Percentiles rank a stretch among this genome's conserved stretches.
Conservation (phyloP, 2,888 invertebrate species). For the Sericinus montela region DNA sequence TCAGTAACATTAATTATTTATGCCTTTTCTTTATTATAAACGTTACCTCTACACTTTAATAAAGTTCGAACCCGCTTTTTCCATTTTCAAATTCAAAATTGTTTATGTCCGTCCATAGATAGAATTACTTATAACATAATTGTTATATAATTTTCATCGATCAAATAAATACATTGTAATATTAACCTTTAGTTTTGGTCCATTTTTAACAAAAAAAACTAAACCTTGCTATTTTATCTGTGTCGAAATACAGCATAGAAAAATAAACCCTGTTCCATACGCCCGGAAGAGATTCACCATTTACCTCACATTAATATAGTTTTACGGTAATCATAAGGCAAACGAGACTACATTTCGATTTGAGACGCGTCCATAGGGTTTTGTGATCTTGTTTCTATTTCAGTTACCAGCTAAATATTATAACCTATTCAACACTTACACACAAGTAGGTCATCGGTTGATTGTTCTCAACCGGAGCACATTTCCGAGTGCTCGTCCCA, state of each 20-base stretch:
- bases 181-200: not conserved
- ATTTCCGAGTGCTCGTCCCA: constrained; percentile 94
- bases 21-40: too few species aligned
- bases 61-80: too few species aligned
- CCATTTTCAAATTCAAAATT: too few species aligned
- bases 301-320: not conserved
- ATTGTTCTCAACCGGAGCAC: constrained; percentile 83
- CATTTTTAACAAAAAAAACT: not conserved
- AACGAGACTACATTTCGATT: not conserved
- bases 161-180: too few species aligned
- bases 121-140: too few species aligned
- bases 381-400: not conserved
- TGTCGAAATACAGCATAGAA: not conserved
- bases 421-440: constrained; percentile 2
- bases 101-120: too few species aligned
- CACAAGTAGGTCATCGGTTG: not conserved
- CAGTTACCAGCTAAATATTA: not conserved
- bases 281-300: constrained; percentile 2
- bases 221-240: not conserved
- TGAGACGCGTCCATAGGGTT: not conserved
- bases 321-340: constrained; percentile 10
- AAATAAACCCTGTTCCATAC: not conserved
- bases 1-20: not conserved
- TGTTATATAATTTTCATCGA: too few species aligned
- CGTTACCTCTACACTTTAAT: too few species aligned